Conservation (phyloP, 2,888 invertebrate species). For the Rhimphoctona megacephalus region DNA sequence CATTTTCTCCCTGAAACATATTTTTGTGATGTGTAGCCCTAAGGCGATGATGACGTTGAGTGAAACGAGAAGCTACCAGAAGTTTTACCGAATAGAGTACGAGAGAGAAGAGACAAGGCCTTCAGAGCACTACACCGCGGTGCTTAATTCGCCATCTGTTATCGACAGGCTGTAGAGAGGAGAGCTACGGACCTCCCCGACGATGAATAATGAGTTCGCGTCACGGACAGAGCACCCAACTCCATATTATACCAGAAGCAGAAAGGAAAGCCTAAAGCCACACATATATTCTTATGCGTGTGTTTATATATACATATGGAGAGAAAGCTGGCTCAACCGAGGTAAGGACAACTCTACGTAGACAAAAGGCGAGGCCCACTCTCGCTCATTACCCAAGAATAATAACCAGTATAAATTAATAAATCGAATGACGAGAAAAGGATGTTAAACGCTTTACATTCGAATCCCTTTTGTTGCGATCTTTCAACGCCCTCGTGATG, state of each 20-base stretch:
- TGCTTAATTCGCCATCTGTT: constrained; percentile 68
- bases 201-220: constrained; percentile 68
- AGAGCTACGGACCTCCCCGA: constrained; percentile 40
- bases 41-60: constrained; percentile 18
- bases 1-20: constrained; percentile 21
- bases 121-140: constrained; percentile 58
- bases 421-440: constrained; percentile 39
- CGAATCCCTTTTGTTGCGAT: constrained; percentile 30
- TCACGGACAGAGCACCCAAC: constrained; percentile 58
- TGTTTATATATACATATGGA: neutral
- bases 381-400: constrained; percentile 60
- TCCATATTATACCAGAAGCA: constrained; percentile 42
- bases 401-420: constrained; percentile 56
- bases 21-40: constrained; percentile 18
- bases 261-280: constrained; percentile 36
- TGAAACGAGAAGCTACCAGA: neutral
- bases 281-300: neutral
- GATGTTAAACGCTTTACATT: constrained; percentile 29
- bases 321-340: neutral
- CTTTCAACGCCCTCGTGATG: neutral
- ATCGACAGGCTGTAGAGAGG: constrained; percentile 64
- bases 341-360: constrained; percentile 33
- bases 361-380: constrained; percentile 56
- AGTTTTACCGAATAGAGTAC: neutral
- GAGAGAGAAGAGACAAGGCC: constrained; percentile 1